phyloP scores from a whole-genome alignment of 37 sponge, comb jelly and placozoan genomes.

The Aplysina aerophoba region DNA sequence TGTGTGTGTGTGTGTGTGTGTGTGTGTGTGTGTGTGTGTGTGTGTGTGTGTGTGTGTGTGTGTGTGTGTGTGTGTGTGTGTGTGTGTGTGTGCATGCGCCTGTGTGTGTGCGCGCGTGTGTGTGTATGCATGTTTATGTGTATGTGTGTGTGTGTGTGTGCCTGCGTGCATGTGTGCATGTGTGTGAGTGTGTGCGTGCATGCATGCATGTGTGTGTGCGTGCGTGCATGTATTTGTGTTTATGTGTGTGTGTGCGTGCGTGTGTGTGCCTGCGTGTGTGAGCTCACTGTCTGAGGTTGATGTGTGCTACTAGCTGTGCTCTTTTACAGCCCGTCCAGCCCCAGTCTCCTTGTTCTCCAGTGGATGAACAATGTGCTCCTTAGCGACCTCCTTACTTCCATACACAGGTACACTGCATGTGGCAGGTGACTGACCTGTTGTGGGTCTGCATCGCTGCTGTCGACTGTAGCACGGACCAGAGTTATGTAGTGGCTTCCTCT shows the following conservation, averaged over 20 bases:
- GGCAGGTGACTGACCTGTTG: neutral
- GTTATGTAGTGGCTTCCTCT: no score
- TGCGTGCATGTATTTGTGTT: conserved; percentile 5
- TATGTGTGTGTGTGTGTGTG: no score
- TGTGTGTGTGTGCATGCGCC: no score
- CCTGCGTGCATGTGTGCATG: no score
- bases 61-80: no score
- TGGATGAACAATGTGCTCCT: conserved; percentile 6
- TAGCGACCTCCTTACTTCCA: neutral
- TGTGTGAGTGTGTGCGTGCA: neutral
- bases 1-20: neutral
- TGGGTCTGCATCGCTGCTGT: neutral
- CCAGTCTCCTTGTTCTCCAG: neutral
- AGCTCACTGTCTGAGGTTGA: no score
- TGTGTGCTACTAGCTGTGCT: no score
- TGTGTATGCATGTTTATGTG: no score
- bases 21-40: conserved; percentile 17
- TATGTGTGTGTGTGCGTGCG: conserved; percentile 15
- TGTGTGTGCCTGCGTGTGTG: conserved; percentile 28
- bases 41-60: no score
- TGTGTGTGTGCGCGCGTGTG: no score
- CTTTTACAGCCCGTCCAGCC: neutral
- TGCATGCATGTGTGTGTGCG: neutral
- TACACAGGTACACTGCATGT: neutral
- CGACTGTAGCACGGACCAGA: neutral